Conservation (phyloP, 2,113 vertebrate genomes). For the Pagrus major region DNA sequence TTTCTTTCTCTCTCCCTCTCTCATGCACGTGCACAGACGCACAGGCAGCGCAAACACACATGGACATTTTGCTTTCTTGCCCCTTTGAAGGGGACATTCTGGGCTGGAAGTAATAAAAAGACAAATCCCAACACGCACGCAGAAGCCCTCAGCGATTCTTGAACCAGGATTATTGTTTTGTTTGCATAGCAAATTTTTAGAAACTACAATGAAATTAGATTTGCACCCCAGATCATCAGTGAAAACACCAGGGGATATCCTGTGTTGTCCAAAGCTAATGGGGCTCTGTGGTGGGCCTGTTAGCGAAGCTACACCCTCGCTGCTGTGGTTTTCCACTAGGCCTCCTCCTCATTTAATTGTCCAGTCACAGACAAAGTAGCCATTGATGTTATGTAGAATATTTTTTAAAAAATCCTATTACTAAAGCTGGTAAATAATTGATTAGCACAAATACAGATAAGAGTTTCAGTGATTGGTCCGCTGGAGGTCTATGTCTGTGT, state of each 20-base stretch:
- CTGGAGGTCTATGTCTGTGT: conserved; percentile 37
- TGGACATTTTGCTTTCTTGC: conserved; percentile 72
- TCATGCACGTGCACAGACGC: conserved; percentile 47
- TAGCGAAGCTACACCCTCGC: conserved; percentile 51
- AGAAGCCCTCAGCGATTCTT: conserved; percentile 59
- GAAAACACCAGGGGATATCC: conserved; percentile 79
- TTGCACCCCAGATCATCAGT: conserved; percentile 85
- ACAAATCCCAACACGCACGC: conserved; percentile 83
- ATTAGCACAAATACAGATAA: conserved; percentile 62
- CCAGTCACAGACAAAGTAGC: conserved; percentile 19
- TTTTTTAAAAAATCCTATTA: conserved; percentile 1
- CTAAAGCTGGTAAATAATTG: conserved; percentile 41
- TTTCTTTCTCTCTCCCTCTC: too few species aligned
- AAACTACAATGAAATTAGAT: conserved; percentile 93
- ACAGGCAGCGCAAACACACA: conserved; percentile 45
- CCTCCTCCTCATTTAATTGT: conserved; percentile 47
- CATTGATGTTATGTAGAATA: conserved; percentile 15
- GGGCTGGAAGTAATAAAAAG: conserved; percentile 87
- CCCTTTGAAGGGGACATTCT: conserved; percentile 88
- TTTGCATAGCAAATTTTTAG: conserved; percentile 91
- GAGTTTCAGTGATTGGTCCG: conserved; percentile 37
- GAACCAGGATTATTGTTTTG: conserved; percentile 85
- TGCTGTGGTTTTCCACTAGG: conserved; percentile 65
- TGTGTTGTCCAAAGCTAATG: conserved; percentile 78
- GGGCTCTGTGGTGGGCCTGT: conserved; percentile 86